Base-by-base conservation (phyloP, 2,797 vertebrate species). In the Simalia tracyae region DNA sequence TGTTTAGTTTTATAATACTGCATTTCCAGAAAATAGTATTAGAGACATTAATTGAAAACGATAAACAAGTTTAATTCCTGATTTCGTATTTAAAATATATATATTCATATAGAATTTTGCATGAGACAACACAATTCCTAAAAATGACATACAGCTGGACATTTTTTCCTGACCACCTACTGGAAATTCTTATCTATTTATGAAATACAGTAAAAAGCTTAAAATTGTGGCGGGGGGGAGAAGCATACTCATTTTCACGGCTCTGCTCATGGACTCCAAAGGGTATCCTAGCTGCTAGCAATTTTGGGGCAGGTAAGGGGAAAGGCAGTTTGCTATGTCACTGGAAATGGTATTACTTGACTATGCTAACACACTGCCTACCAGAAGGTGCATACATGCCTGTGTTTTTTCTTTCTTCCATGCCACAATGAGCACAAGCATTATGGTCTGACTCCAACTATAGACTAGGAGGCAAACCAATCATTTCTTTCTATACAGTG, bases 1-100 rank as follows among this genome's bases (percentile, higher is more conserved):
- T 96, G 26, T 17, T 76, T 96, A 90, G 84, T 95, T 94, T 94
- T 89, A 95, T 94, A 94, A 90, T 22, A 93, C 90, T 26, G 57
- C 28, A 93, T 46, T 85, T 94, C n/a, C n/a, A 93, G 42, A 94
- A 50, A 60, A 1, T 84, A 2, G 3, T 84, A 87, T 92, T 92
- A 88, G 36, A 95, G 66, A 90, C 85, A 24, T 91, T 46, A 87
- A 76, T 5, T 59, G 89, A 94, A 89, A 89, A 81, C n/a, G 68
- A 87, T 87, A 31, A 7, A 89, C 6, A 84, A 0, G 8, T 91
- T 76, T 54, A 24, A 64, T n/a, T 91, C 84, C 84, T 46, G 50
- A 56, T 86, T n/a, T 42, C n/a, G 26, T 59, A 24, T 26, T 59
- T 36, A 28, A 54, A 10, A 66, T 88, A 54, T 17, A 60, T 63